Evolutionary conservation across 2,113 vertebrate species (phyloP).

Genomic region (Eubucco bourcierii): DNA sequence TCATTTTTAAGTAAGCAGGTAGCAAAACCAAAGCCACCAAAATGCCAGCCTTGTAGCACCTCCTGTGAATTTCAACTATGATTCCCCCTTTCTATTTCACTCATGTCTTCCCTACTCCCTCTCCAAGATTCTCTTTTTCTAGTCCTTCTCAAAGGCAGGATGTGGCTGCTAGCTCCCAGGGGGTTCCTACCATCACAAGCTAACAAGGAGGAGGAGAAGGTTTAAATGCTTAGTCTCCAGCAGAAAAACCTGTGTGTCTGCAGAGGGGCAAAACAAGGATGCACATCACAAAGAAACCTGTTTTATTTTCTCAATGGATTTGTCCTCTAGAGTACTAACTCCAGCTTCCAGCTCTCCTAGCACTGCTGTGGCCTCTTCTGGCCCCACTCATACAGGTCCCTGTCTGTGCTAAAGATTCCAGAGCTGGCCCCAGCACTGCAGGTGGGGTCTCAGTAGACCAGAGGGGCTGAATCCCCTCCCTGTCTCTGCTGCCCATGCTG

Average conservation of each 20-base stretch:
- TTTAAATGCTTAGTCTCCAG: background rate
- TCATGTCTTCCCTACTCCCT: background rate
- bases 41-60: background rate
- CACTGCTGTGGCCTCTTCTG: no score
- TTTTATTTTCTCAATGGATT: background rate
- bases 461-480: background rate
- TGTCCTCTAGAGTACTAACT: background rate
- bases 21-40: background rate
- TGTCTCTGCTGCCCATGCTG: accelerated
- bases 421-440: background rate
- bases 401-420: no score
- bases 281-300: accelerated
- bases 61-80: background rate
- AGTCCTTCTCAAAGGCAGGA: background rate
- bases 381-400: no score
- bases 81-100: background rate
- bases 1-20: background rate
- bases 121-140: background rate
- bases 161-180: accelerated
- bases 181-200: background rate
- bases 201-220: background rate
- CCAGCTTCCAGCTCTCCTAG: no score
- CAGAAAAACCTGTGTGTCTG: background rate
- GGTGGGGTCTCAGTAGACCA: no score
- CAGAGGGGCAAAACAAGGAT: background rate